Evolutionary conservation across 2,797 vertebrate genomes (phyloP).

Genomic region (Dicrostonyx torquatus): DNA sequence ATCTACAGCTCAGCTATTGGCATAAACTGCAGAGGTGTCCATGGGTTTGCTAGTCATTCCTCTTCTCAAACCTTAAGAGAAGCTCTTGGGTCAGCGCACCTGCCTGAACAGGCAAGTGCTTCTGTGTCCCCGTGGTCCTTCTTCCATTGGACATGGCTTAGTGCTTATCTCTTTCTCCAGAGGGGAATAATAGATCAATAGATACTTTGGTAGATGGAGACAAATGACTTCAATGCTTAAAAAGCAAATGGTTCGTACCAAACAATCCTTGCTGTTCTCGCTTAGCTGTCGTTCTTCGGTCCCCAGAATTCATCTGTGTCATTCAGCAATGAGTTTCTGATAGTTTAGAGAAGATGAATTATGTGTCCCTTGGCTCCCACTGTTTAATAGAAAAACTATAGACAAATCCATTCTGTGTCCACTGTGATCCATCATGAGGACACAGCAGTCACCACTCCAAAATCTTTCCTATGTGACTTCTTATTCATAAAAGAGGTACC

Average conservation of each 20-base stretch:
- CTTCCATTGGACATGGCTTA: not conserved
- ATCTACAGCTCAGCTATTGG: not conserved
- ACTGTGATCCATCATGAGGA: conserved; percentile 43
- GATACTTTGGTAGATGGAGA: conserved; percentile 68
- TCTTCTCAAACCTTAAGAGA: conserved; percentile 12
- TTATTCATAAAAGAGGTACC: conserved; percentile 22
- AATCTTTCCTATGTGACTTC: conserved; percentile 26
- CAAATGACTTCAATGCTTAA: conserved; percentile 77
- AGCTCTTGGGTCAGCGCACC: not conserved
- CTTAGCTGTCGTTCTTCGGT: conserved; percentile 60
- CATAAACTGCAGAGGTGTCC: not conserved
- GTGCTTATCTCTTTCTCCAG: conserved; percentile 3
- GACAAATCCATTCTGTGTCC: conserved; percentile 60
- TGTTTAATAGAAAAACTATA: conserved; percentile 68
- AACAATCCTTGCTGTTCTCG: conserved; percentile 49
- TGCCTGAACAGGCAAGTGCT: not conserved
- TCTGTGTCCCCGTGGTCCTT: not conserved
- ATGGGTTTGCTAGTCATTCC: not conserved
- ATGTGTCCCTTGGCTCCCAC: conserved; percentile 42
- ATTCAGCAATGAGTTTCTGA: conserved; percentile 68
- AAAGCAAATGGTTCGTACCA: conserved; percentile 74
- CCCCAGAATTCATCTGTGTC: conserved; percentile 59
- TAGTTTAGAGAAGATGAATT: conserved; percentile 73
- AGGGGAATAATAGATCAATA: conserved; percentile 70
- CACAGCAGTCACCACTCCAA: not conserved